phyloP scores from a whole-genome alignment of 2,797 vertebrate genomes.

The Thunnus albacares region DNA sequence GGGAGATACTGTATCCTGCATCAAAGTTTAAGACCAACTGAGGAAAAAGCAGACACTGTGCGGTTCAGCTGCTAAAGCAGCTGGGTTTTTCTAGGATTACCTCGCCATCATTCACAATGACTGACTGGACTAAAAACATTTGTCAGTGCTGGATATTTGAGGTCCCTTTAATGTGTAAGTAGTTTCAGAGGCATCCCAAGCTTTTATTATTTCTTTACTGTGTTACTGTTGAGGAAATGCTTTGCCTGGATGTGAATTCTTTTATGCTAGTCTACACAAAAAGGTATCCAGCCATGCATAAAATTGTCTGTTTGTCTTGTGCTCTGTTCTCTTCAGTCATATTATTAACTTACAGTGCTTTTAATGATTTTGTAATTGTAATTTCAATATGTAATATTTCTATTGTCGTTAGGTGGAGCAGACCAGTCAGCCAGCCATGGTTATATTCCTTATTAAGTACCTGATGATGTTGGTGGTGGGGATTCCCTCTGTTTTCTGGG shows the following conservation, averaged over 20 bases:
- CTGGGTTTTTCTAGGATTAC: slow-evolving; percentile 30
- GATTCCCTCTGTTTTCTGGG: slow-evolving; percentile 98
- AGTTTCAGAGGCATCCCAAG: slow-evolving; percentile 6
- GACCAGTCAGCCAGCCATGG: slow-evolving; percentile 90
- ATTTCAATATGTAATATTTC: slow-evolving; percentile 6
- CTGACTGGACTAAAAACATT: slow-evolving; percentile 24
- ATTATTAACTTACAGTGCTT: neutral
- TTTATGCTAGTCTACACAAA: neutral
- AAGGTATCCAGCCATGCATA: no score
- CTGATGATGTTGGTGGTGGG: slow-evolving; percentile 97
- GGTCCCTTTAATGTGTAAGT: slow-evolving; percentile 3
- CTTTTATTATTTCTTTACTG: slow-evolving; percentile 13
- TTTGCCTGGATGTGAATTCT: neutral
- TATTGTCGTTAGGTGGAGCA: slow-evolving; percentile 88
- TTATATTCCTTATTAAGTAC: slow-evolving; percentile 96
- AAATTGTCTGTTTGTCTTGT: neutral
- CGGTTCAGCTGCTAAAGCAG: slow-evolving; percentile 47
- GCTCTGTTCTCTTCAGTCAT: neutral
- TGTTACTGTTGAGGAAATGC: slow-evolving; percentile 25
- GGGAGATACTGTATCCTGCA: slow-evolving; percentile 28
- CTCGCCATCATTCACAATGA: slow-evolving; percentile 8
- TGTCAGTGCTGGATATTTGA: slow-evolving; percentile 20
- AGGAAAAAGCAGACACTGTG: neutral
- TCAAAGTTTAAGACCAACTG: neutral
- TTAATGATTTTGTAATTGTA: neutral